Evolutionary conservation across 2,113 vertebrate species (phyloP), one percentile per base, ranked within the genome.

Genomic region (Castor canadensis): DNA sequence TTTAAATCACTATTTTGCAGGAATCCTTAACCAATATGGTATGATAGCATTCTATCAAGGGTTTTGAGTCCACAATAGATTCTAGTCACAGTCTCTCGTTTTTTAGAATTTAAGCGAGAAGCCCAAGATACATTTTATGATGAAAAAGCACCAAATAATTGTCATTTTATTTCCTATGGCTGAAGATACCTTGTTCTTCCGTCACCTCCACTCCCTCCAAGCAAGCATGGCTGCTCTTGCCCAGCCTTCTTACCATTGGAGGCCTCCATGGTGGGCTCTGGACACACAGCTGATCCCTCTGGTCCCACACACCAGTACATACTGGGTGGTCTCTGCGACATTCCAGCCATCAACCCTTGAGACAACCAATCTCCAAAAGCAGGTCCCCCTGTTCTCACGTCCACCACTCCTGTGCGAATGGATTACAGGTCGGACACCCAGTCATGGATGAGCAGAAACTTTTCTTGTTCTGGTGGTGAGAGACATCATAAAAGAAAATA

Each of bases 241-340:
- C 45, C 43, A 24, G n/a, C 6, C 80, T 13, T 7, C 96, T 90
- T 96, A 97, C 96, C 97, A n/a, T 72, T 20, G 2, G 6, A 66
- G 1, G 72, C 64, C 87, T 97, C 96, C 97, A 97, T 97, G 96
- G 96, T 6, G 2, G 0, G 40, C 49, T 69, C 95, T 3, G 96
- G 92, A 84, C 92, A 85, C 90, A 82, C 60, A 1, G 94, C 76
- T 88, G 95, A 95, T 72, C 96, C 95, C 77, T 93, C 97, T 1
- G 97, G 91, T 24, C 97, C 97, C 94, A 97, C 97, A 97, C 97
- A 97, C 97, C 97, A 97, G 95, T 97, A 97, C 97, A 97, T 97
- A 86, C 96, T 97, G 97, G 95, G 96, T 0, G 66, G 96, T 73
- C 43, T 93, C 72, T 3, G 89, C 3, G 97, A 97, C 95, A 92